A percentile compares a stretch with the other conserved stretches of the same genome.
Evolutionary conservation across 2,797 vertebrate species (phyloP).

Genomic region (Sciurus vulgaris): DNA sequence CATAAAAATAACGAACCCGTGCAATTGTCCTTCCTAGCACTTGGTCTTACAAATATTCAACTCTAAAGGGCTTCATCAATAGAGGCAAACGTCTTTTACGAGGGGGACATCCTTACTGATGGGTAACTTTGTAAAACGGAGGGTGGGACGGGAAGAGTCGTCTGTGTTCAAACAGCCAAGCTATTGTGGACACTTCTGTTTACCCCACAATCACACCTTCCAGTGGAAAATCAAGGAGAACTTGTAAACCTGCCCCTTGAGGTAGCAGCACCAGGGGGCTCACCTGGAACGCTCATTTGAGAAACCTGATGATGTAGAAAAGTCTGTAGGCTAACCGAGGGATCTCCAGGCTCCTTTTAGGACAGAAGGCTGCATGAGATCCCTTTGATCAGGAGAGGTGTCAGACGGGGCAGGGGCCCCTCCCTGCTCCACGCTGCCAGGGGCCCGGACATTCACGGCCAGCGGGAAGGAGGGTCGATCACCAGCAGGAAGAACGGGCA

Average conservation of each 20-base stretch:
- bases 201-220: too few species aligned
- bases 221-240: too few species aligned
- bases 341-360: neutral
- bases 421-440: rapidly evolving
- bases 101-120: too few species aligned
- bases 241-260: too few species aligned
- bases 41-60: constrained; percentile 49
- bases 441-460: neutral
- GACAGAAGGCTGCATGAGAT: neutral
- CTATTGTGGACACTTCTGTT: too few species aligned
- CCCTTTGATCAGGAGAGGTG: constrained; percentile 16
- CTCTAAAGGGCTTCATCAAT: constrained; percentile 34
- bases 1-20: neutral
- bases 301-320: constrained; percentile 22
- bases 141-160: too few species aligned
- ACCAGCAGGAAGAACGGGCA: neutral
- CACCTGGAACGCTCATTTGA: too few species aligned
- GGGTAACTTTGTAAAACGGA: too few species aligned
- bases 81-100: neutral
- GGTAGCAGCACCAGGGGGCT: too few species aligned
- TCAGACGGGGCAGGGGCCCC: rapidly evolving
- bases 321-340: neutral
- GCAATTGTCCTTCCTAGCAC: constrained; percentile 20
- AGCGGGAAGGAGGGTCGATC: neutral
- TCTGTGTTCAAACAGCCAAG: too few species aligned